phyloP scores from a whole-genome alignment of 2,113 vertebrate species.

The Albula goreensis region DNA sequence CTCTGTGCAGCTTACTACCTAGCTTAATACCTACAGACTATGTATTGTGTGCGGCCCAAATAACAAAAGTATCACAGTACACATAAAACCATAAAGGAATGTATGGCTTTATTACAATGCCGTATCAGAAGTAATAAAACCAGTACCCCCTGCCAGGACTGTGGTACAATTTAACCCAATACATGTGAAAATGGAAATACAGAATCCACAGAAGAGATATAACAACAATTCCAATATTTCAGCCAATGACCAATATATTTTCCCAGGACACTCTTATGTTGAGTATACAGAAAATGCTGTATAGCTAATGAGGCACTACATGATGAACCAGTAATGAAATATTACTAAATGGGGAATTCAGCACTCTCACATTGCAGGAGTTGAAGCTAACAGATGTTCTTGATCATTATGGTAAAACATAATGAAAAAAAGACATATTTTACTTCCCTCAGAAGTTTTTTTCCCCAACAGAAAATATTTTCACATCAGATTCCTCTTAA shows the following conservation, averaged over 20 bases:
- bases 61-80: background rate
- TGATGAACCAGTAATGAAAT: background rate
- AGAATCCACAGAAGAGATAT: background rate
- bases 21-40: too few species aligned
- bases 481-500: background rate
- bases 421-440: background rate
- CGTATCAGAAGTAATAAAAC: background rate
- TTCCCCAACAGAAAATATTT: background rate
- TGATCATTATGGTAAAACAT: background rate
- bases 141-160: background rate
- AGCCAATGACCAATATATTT: background rate
- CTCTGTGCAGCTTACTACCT: too few species aligned
- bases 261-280: too few species aligned
- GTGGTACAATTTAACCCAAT: background rate
- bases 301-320: background rate
- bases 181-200: background rate
- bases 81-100: background rate
- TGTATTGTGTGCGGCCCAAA: background rate
- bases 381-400: background rate
- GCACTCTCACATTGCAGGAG: background rate
- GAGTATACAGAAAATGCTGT: background rate
- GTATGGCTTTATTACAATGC: slow-evolving; percentile 8
- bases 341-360: background rate
- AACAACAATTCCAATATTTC: background rate
- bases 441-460: background rate